A percentile compares a stretch with the other conserved stretches of the same genome.
Conservation (phyloP, 2,797 vertebrate species). For the Myotis findleyi region DNA sequence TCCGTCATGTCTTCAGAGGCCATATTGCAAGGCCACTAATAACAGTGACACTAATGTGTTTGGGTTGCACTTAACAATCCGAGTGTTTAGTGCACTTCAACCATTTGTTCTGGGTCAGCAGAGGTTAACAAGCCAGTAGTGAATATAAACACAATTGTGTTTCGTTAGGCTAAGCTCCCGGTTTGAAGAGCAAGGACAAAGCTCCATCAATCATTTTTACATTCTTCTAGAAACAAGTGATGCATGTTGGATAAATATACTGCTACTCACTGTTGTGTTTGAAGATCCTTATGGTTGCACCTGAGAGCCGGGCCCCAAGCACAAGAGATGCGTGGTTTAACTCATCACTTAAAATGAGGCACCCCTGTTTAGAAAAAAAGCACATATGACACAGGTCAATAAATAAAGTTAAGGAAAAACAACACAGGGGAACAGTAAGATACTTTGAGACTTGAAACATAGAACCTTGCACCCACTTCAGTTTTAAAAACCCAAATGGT, state of each 20-base stretch:
- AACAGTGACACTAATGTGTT: slow-evolving; percentile 19
- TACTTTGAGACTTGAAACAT: not conserved
- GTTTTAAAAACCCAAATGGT: slow-evolving; percentile 5
- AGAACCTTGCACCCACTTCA: not conserved
- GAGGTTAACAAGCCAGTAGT: slow-evolving; percentile 62
- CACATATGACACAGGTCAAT: not conserved
- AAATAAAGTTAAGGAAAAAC: slow-evolving; percentile 16
- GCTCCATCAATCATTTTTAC: not conserved
- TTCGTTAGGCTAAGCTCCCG: slow-evolving; percentile 24
- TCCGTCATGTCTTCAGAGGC: slow-evolving; percentile 15
- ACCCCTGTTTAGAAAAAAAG: slow-evolving; percentile 90
- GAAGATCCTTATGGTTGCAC: slow-evolving; percentile 94
- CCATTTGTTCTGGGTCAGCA: slow-evolving; percentile 69
- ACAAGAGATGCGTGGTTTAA: slow-evolving; percentile 96
- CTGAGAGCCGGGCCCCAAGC: slow-evolving; percentile 94
- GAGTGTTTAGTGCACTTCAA: slow-evolving; percentile 5
- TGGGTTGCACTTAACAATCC: slow-evolving; percentile 58
- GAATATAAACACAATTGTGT: slow-evolving; percentile 57
- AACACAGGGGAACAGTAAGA: not conserved
- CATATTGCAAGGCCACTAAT: not conserved
- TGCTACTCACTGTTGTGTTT: slow-evolving; percentile 97
- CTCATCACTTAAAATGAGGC: slow-evolving; percentile 97
- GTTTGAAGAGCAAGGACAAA: slow-evolving; percentile 53
- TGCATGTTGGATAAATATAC: not conserved
- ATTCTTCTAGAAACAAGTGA: slow-evolving; percentile 2